phyloP scores from a whole-genome alignment of 2,113 vertebrate genomes.

The Leptobrachium ailaonicum region DNA sequence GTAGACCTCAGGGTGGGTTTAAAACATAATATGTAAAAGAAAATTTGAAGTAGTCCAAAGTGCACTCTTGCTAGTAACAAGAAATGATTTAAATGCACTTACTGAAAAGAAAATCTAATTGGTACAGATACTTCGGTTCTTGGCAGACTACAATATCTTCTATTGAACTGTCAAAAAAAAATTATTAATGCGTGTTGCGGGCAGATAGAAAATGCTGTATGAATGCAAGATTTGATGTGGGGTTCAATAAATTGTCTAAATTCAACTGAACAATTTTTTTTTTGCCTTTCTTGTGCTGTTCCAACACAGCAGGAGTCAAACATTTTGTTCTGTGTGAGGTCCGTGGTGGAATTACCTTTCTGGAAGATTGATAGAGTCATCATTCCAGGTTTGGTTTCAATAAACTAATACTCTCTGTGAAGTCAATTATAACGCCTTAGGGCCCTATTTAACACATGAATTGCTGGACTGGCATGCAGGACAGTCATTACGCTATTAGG shows the following conservation, averaged over 20 bases:
- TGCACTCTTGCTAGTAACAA: slow-evolving; percentile 24
- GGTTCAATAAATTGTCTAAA: slow-evolving; percentile 94
- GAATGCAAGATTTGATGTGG: slow-evolving; percentile 73
- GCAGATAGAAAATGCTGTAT: slow-evolving; percentile 34
- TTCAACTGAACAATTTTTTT: slow-evolving; percentile 84
- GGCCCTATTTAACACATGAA: slow-evolving; percentile 64
- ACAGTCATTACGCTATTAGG: slow-evolving; percentile 12
- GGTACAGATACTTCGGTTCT: slow-evolving; percentile 41
- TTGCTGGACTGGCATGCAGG: slow-evolving; percentile 37
- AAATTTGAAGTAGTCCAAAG: slow-evolving; percentile 22
- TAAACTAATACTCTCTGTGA: slow-evolving; percentile 86
- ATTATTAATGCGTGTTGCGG: slow-evolving; percentile 57
- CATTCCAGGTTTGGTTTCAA: slow-evolving; percentile 84
- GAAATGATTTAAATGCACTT: not conserved
- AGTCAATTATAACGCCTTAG: slow-evolving; percentile 80
- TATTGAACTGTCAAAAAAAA: slow-evolving; percentile 38
- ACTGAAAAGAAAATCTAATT: slow-evolving; percentile 37
- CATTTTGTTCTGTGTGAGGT: slow-evolving; percentile 94
- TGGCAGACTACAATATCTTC: slow-evolving; percentile 34
- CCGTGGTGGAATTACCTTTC: slow-evolving; percentile 87
- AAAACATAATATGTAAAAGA: slow-evolving; percentile 21
- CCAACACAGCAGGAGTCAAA: slow-evolving; percentile 75
- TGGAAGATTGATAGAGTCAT: slow-evolving; percentile 90
- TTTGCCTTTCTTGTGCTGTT: slow-evolving; percentile 72
- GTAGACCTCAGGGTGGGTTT: slow-evolving; percentile 9